Conservation (phyloP, 2,888 invertebrate genomes). For the Pocota personata region DNA sequence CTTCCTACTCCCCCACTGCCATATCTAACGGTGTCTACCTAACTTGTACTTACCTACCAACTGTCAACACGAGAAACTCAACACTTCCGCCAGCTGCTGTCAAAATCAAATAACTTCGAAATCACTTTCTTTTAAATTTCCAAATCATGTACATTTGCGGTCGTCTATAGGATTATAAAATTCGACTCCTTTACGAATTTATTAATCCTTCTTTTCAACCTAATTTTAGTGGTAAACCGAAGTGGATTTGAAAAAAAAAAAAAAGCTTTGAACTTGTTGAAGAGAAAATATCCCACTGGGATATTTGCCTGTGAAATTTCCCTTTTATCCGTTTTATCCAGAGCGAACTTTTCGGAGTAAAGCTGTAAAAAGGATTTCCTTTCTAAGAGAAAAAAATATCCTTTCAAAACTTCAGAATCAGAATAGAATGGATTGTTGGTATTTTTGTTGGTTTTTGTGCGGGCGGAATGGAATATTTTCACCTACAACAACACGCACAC, state of each 20-base stretch:
- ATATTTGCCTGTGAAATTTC: slow-evolving; percentile 1
- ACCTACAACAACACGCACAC: neutral
- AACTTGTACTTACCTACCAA: too few relatives aligned
- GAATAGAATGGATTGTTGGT: neutral
- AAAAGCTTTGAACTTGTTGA: slow-evolving; percentile 6
- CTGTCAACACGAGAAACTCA: neutral
- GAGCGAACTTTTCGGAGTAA: slow-evolving; percentile 48
- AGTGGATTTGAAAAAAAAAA: neutral
- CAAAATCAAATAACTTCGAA: neutral
- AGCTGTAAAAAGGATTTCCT: neutral
- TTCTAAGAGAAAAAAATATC: slow-evolving; percentile 31
- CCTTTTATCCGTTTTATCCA: slow-evolving; percentile 30
- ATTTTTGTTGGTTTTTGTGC: too few relatives aligned
- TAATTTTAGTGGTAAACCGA: neutral
- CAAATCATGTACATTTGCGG: neutral
- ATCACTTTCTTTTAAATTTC: neutral
- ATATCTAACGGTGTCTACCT: neutral
- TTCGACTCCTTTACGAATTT: neutral
- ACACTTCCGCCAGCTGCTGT: neutral
- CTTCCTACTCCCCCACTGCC: neutral
- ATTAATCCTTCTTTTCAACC: neutral
- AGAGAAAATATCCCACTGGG: slow-evolving; percentile 26
- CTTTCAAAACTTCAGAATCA: neutral
- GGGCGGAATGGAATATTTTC: neutral
- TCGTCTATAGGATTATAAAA: neutral